Conservation (phyloP, 2,113 vertebrate genomes). For the Motacilla alba region DNA sequence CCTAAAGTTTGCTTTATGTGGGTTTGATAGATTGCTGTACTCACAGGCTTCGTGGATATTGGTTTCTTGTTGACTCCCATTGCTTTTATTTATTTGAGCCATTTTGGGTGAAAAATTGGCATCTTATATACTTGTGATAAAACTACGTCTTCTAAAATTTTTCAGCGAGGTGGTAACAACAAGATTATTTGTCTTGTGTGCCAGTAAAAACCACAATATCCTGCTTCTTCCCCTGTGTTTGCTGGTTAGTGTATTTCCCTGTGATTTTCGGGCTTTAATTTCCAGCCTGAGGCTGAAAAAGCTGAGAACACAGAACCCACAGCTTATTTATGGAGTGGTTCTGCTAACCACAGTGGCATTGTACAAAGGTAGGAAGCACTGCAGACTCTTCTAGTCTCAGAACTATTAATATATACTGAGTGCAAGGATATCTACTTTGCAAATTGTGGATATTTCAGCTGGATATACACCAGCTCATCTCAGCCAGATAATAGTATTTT, state of each 20-base stretch:
- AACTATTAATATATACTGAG: neutral
- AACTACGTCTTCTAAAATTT: neutral
- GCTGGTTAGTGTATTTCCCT: neutral
- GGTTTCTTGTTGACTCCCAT: neutral
- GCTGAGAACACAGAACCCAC: neutral
- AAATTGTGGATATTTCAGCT: neutral
- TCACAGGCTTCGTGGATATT: neutral
- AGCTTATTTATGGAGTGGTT: constrained; percentile 14
- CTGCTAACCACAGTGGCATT: neutral
- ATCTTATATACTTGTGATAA: neutral
- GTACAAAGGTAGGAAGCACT: neutral
- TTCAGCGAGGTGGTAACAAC: neutral
- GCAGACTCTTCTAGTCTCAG: neutral
- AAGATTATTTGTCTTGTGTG: neutral
- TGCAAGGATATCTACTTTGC: neutral
- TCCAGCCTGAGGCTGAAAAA: neutral
- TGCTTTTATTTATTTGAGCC: neutral
- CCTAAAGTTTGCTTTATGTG: neutral
- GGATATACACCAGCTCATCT: neutral
- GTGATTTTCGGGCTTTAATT: constrained; percentile 30
- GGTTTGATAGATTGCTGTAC: neutral
- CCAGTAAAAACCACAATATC: constrained; percentile 1
- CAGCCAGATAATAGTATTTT: neutral
- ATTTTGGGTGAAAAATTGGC: neutral
- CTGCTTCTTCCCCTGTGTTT: neutral